These are phyloP conservation scores for Lagenorhynchus albirostris DNA, from an alignment of 2,113 vertebrate genomes.

Conservation along the genomic window DNA sequence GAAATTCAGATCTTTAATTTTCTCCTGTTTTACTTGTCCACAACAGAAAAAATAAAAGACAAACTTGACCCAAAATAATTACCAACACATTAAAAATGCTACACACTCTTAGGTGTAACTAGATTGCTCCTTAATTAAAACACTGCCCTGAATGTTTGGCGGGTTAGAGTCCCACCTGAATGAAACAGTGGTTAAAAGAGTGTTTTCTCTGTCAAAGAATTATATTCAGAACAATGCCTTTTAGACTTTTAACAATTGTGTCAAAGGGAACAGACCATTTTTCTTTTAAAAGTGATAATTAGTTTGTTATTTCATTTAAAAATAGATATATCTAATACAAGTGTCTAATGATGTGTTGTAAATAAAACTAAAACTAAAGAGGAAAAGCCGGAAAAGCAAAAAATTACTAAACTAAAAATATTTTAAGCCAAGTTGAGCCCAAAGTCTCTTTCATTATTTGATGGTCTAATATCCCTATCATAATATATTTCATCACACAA, in stretches of 20 bases:
- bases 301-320: not conserved
- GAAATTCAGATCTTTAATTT: not conserved
- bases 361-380: not conserved
- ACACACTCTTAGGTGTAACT: not conserved
- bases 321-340: not conserved
- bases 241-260: not conserved
- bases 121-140: slow-evolving; percentile 13
- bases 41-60: not conserved
- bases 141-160: not conserved
- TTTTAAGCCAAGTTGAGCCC: not conserved
- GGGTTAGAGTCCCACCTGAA: not conserved
- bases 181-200: not conserved
- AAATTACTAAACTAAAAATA: slow-evolving; percentile 10
- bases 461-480: not conserved
- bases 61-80: slow-evolving; percentile 7
- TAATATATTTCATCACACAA: not conserved
- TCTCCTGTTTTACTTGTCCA: not conserved
- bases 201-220: not conserved
- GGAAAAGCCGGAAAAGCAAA: not conserved
- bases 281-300: not conserved
- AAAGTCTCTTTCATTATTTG: not conserved
- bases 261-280: not conserved
- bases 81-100: slow-evolving; percentile 3
- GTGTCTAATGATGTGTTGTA: not conserved
- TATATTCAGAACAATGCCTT: not conserved